Evolutionary conservation across 2,888 invertebrate species (phyloP).

Genomic region (Linyphia triangularis): DNA sequence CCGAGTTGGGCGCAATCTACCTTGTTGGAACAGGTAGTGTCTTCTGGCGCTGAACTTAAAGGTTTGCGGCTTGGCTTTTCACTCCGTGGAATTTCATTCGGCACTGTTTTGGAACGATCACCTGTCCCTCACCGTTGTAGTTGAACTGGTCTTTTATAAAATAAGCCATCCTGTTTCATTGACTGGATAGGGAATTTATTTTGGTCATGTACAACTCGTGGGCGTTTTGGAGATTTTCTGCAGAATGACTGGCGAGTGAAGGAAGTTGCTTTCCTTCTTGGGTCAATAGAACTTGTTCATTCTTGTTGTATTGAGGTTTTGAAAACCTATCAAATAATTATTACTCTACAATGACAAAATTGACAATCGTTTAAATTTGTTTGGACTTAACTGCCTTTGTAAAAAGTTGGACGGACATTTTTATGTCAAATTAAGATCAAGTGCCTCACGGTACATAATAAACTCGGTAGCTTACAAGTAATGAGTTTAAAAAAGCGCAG

Average conservation of each 20-base stretch:
- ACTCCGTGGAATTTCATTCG: background rate
- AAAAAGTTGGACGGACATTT: too few species aligned
- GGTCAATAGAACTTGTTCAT: background rate
- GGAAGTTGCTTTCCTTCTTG: background rate
- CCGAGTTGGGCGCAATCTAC: slow-evolving; percentile 17
- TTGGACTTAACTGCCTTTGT: too few species aligned
- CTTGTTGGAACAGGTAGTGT: slow-evolving; percentile 9
- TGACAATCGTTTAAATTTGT: too few species aligned
- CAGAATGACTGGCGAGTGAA: background rate
- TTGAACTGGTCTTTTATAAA: background rate
- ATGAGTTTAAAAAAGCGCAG: background rate
- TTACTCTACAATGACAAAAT: too few species aligned
- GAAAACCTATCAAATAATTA: too few species aligned
- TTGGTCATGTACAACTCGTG: background rate
- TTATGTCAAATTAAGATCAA: too few species aligned
- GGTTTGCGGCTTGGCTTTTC: slow-evolving; percentile 5
- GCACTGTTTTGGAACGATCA: slow-evolving; percentile 20
- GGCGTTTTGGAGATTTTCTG: background rate
- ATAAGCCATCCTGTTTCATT: slow-evolving; percentile 28
- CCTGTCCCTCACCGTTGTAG: background rate
- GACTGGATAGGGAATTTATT: background rate
- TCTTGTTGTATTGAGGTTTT: too few species aligned
- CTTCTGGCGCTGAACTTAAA: slow-evolving; percentile 26
- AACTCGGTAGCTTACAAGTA: background rate
- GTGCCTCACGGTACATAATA: too few species aligned